Percentiles rank a stretch among this genome's conserved stretches.
Conservation (phyloP, 2,797 vertebrate genomes). For the Myiotriccus ornatus region DNA sequence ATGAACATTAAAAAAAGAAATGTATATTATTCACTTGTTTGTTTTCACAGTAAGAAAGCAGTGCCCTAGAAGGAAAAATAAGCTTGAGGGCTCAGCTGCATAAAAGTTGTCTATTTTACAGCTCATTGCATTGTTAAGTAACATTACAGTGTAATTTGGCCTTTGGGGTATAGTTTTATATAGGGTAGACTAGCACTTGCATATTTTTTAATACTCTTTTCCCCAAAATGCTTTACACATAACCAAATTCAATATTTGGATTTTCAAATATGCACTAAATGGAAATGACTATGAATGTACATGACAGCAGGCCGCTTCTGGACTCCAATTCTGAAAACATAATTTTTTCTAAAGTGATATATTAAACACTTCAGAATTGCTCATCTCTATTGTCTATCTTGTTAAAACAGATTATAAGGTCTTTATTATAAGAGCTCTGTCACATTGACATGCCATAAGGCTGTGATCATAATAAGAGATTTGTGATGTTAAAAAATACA, state of each 20-base stretch:
- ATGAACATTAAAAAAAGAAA: slow-evolving; percentile 9
- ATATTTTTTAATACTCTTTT: background rate
- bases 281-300: background rate
- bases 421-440: background rate
- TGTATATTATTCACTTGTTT: slow-evolving; percentile 31
- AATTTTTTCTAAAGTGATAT: slow-evolving; percentile 16
- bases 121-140: slow-evolving; percentile 62
- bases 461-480: background rate
- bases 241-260: slow-evolving; percentile 40
- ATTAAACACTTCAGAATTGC: background rate
- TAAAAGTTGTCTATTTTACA: slow-evolving; percentile 55
- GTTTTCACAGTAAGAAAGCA: slow-evolving; percentile 25
- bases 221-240: background rate
- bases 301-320: background rate
- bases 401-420: background rate
- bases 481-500: background rate
- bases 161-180: slow-evolving; percentile 22
- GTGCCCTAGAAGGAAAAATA: slow-evolving; percentile 1
- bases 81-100: slow-evolving; percentile 59
- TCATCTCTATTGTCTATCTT: background rate
- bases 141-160: slow-evolving; percentile 29
- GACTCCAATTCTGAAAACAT: background rate
- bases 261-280: slow-evolving; percentile 23
- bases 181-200: background rate
- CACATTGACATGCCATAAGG: background rate